phyloP scores from a whole-genome alignment of 2,113 vertebrate species.

The Actenoides hombroni region DNA sequence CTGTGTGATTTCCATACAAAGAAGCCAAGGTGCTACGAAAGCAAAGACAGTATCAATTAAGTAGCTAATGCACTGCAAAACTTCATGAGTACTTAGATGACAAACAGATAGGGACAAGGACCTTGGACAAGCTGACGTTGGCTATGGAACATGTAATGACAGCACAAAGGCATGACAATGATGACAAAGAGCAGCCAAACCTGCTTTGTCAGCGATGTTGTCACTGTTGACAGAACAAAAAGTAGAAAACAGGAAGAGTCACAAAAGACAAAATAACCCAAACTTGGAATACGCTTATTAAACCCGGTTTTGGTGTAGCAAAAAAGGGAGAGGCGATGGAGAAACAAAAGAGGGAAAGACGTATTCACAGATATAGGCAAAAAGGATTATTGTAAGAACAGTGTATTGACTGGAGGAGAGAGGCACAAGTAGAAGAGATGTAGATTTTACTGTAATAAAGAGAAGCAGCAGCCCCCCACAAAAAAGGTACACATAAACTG shows the following conservation, averaged over 20 bases:
- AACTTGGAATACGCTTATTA: not conserved
- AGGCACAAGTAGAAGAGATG: not conserved
- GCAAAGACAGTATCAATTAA: not conserved
- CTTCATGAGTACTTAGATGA: not conserved
- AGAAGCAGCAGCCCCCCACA: rapidly evolving
- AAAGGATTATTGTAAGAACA: not conserved
- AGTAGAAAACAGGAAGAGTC: not conserved
- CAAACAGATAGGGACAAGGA: not conserved
- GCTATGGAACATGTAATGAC: not conserved
- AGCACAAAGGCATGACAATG: not conserved
- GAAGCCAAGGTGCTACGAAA: not conserved
- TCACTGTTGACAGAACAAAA: not conserved
- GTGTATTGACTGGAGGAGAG: not conserved
- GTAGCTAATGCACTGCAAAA: not conserved
- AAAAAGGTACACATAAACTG: not conserved
- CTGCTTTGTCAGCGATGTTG: not conserved
- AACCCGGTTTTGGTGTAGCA: not conserved
- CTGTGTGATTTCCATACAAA: not conserved
- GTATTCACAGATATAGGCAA: not conserved
- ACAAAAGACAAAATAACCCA: not conserved
- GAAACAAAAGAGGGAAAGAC: not conserved
- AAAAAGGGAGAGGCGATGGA: not conserved
- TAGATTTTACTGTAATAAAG: not conserved
- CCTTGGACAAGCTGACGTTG: not conserved
- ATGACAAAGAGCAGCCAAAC: not conserved